Evolutionary conservation across 2,888 invertebrate species (phyloP), one percentile per base, ranked within the genome.

Genomic region (Margaritifera margaritifera): DNA sequence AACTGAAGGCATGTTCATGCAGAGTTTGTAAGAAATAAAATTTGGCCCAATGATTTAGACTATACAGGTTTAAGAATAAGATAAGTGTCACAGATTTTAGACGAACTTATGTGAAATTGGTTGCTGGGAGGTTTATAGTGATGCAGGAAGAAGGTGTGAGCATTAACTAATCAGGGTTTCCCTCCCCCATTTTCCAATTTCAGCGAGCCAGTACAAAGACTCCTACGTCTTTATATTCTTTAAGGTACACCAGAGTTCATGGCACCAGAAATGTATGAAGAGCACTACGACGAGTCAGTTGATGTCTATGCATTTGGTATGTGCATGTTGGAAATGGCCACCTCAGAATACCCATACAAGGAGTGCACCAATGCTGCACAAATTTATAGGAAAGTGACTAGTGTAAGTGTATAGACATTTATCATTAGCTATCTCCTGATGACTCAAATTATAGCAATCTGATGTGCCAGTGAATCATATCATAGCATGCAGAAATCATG

Each of bases 271-370:
- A 92, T 99, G 97, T 99, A 99, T 91, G 99, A 99, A 89, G 99
- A 99, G 90, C 98, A 98, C 91, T 99, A 99, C 91, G 99, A 99
- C 90, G 99, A 99, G 90, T 95, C 95, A 18, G 99, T 99, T 22
- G 99, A 99, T 90, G 98, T 99, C 70, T 99, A 99, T 91, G 99
- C 99, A 19, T 99, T 99, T 91, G 99, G 99, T 56, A 99, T 99
- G 99, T 99, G 99, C 91, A 98, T 99, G 96, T 92, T 99, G 86
- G 99, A 99, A 92, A 99, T 99, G 99, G 98, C 98, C 55, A 99
- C 99, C 63, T 97, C 97, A 57, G 99, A 99, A 90, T 99, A 99
- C 92, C 99, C 99, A 0, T 99, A 99, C 91, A 95, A 96, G 77
- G 99, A 99, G 91, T 99, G 99, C 90, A 95, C 95, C 75, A 98